Base-by-base conservation (phyloP, 2,797 vertebrate genomes). In the Falco naumanni region DNA sequence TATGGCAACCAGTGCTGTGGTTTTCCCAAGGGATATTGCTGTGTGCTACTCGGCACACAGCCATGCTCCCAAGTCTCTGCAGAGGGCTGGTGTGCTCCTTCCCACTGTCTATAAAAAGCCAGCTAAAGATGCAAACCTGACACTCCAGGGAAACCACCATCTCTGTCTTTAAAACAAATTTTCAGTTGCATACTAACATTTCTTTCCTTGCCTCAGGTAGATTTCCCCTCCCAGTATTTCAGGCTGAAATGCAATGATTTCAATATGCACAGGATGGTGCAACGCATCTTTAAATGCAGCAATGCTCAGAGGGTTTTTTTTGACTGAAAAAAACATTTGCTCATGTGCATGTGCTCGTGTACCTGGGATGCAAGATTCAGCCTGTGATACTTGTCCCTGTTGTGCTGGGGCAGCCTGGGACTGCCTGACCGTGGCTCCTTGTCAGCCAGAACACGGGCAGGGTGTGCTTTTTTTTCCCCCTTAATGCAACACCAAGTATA, bases 391-490 rank as follows among this genome's bases (percentile, higher is more conserved):
- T 20, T 3, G 2, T 65, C 14, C 34, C 48, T 3, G 2, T 21
- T 61, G 60, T 29, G 41, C 70, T 50, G 41, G 39, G n/a, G n/a
- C 47, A 68, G 61, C 70, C 31, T 37, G 26, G 28, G 24, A 37
- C 37, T 43, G 34, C 1, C 0, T 43, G 79, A 24, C 29, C 15
- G 0, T 0, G 3, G 20, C 31, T 83, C 31, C 34, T 63, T 61
- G 56, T 19, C 1, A 4, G 39, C 39, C 47, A 61, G 54, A 47
- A 39, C 16, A 25, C 0, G 2, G 41, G 11, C 29, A 76, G 54
- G 19, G 20, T 20, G n/a, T 25, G 29, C 2, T 54, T 29, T 48
- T 70, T 39, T 56, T 25, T 41, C 39, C 1, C n/a, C 47, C 25
- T 41, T 41, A 61, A n/a, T 3, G 1, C 16, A 7, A n/a, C 20